Percentiles rank a stretch among this genome's conserved stretches.
phyloP scores from a whole-genome alignment of 1,140 invertebrate species.

The Hylyphantes graminicola region DNA sequence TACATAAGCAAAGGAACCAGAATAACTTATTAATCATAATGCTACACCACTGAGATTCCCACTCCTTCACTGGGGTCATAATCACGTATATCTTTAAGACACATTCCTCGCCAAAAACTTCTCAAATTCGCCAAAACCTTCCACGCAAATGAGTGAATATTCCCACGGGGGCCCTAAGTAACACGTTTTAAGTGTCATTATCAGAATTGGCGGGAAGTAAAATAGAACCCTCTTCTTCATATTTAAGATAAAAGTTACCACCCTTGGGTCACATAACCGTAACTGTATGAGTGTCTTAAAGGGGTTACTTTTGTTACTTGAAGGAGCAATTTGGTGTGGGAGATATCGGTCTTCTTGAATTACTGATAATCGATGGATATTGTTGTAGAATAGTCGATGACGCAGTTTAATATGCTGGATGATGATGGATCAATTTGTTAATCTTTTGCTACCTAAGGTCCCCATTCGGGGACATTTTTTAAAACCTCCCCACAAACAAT shows the following conservation, averaged over 20 bases:
- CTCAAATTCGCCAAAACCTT: background rate
- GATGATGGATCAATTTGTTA: too few relatives aligned
- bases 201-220: background rate
- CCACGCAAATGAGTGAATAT: background rate
- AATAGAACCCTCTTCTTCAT: background rate
- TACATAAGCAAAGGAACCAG: too few relatives aligned
- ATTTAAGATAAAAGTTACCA: background rate
- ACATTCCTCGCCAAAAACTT: background rate
- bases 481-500: too few relatives aligned
- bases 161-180: background rate
- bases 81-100: background rate
- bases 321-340: too few relatives aligned
- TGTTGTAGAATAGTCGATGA: too few relatives aligned
- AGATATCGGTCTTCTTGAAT: too few relatives aligned
- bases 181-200: constrained; percentile 6
- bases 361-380: too few relatives aligned
- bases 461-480: too few relatives aligned
- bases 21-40: too few relatives aligned
- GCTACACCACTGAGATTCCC: background rate
- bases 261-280: constrained; percentile 4
- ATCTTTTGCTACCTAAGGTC: too few relatives aligned
- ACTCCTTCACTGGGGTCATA: background rate
- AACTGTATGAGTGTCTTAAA: background rate
- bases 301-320: too few relatives aligned
- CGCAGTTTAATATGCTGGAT: too few relatives aligned